phyloP scores from a whole-genome alignment of 2,888 invertebrate genomes.

The Sepiola atlantica region DNA sequence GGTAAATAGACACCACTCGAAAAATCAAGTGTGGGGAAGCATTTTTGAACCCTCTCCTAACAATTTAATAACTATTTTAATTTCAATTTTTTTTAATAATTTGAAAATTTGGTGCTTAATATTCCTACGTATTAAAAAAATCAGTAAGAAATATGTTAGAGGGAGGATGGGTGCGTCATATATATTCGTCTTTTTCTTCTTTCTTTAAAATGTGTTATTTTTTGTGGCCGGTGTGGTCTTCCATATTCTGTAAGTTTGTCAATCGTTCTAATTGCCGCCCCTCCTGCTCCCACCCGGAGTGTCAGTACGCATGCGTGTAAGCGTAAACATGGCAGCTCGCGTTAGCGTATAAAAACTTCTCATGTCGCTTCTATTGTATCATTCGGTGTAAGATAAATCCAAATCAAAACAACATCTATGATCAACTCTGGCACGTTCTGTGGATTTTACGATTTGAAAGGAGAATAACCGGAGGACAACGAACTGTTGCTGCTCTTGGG shows the following conservation, averaged over 20 bases:
- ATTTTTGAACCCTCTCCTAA: too few relatives aligned
- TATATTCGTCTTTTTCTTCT: too few relatives aligned
- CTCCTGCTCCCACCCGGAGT: background rate
- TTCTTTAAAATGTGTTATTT: background rate
- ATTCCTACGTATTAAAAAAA: too few relatives aligned
- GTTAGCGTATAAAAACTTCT: background rate
- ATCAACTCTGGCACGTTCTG: background rate
- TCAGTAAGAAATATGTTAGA: too few relatives aligned
- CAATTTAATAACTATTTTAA: too few relatives aligned
- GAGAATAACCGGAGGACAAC: background rate
- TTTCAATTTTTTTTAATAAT: too few relatives aligned
- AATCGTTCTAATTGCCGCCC: background rate
- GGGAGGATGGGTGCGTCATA: too few relatives aligned
- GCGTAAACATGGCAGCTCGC: constrained; percentile 8
- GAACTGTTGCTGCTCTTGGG: constrained; percentile 19
- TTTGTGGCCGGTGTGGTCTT: background rate
- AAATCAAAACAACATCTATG: constrained; percentile 20
- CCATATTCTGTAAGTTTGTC: background rate
- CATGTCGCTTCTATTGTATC: background rate
- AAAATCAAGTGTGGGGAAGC: too few relatives aligned
- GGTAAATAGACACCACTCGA: too few relatives aligned
- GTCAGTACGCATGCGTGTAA: constrained; percentile 21
- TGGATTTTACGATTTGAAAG: constrained; percentile 9
- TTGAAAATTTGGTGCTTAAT: too few relatives aligned
- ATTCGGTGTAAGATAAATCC: constrained; percentile 32